A percentile compares a stretch with the other conserved stretches of the same genome.
These are phyloP conservation scores for Enteromius afrohamiltoni DNA, from an alignment of 2,797 vertebrate genomes.

Conservation along the genomic window DNA sequence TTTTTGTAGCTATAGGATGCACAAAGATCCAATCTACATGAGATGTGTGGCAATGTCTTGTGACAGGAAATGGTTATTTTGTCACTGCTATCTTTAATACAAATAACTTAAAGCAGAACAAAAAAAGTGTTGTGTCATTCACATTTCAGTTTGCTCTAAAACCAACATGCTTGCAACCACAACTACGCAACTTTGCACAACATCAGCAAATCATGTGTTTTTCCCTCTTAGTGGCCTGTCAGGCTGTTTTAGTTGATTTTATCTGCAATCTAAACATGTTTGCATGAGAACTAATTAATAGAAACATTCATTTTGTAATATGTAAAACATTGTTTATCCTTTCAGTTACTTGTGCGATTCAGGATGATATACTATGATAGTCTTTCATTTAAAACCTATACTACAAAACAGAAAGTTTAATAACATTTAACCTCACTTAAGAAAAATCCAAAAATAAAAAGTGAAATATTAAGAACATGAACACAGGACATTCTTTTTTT, in stretches of 20 bases:
- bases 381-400: background rate
- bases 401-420: background rate
- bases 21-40: background rate
- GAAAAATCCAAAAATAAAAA: background rate
- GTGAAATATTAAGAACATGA: background rate
- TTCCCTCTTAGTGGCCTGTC: background rate
- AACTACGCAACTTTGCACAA: constrained; percentile 3
- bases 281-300: background rate
- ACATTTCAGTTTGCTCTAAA: background rate
- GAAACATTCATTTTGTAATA: background rate
- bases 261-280: background rate
- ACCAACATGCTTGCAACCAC: background rate
- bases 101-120: constrained; percentile 4
- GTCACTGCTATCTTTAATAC: background rate
- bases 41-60: background rate
- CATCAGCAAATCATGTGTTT: background rate
- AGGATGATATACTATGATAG: background rate
- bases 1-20: background rate
- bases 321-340: background rate
- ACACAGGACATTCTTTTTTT: background rate
- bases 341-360: background rate
- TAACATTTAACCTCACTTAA: background rate
- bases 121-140: background rate
- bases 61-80: background rate
- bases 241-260: background rate